Base-by-base conservation (phyloP, 2,113 vertebrate genomes). In the Bambusicola thoracicus region DNA sequence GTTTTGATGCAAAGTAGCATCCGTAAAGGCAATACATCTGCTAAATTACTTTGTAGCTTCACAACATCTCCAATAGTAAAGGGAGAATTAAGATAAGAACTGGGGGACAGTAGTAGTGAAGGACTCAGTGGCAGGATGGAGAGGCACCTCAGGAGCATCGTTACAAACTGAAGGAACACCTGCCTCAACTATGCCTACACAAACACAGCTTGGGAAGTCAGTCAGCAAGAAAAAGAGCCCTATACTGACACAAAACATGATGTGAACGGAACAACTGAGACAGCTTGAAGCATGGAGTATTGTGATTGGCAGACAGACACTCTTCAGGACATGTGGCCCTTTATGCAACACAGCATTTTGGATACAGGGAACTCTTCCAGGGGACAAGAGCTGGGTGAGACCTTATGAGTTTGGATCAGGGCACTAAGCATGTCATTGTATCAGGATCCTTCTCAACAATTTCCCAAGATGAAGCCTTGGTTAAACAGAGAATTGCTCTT, bases 381-480 rank as follows among this genome's bases (percentile, higher is more conserved):
- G 8, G 25, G 4, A 66, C 38, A 67, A 38, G 19, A 59, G 30
- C 34, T 85, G 17, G 4, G 7, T 38, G 7, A 68, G 16, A 25
- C 38, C 30, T 48, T 66, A 10, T 48, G 51, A 8, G 36, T 32
- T 10, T 36, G 49, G 30, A 32, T 27, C 13, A n/a, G 3, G 2
- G 41, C 16, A 38, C 8, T 27, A 68, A 80, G 5, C 2, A 2
- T 2, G 17, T 16, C 29, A 62, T 51, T 2, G 1, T 1, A 4
- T 36, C 10, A 85, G 22, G 73, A 6, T 32, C 13, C 22, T 65
- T 81, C 58, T 81, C 43, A 38, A 11, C 40, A 36, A 78, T 32
- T 32, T 73, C 20, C 38, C 20, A 44, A 0, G 46, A 79, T 3
- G 1, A 48, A 68, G 20, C 13, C 59, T 10, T 44, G 24, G 8